phyloP scores from a whole-genome alignment of 2,797 vertebrate species.

The Aphelocoma californica region DNA sequence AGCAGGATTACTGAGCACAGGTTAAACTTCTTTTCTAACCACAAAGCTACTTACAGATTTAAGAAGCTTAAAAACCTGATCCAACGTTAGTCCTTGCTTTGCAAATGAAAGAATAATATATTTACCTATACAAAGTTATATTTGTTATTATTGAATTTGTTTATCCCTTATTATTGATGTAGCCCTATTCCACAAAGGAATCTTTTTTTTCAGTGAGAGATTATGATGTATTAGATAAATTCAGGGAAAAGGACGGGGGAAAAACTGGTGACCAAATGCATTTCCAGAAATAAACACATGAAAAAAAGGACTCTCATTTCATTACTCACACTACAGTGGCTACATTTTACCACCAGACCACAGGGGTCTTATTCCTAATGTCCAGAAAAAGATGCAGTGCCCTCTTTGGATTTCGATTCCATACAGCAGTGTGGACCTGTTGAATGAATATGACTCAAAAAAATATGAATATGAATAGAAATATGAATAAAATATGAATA shows the following conservation, averaged over 20 bases:
- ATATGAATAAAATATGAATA: neutral
- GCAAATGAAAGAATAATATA: conserved; percentile 64
- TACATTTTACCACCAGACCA: neutral
- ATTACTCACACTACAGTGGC: neutral
- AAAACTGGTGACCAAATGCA: neutral
- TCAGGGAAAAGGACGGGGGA: neutral
- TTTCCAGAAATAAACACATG: conserved; percentile 20
- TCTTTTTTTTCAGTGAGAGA: neutral
- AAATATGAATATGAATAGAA: neutral
- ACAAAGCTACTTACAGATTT: conserved; percentile 66
- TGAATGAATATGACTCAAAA: neutral
- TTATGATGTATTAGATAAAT: conserved; percentile 24
- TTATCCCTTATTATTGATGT: conserved; percentile 40
- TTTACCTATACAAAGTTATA: conserved; percentile 37
- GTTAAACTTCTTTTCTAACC: conserved; percentile 76
- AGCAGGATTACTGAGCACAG: conserved; percentile 74
- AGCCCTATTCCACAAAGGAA: neutral
- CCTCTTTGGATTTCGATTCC: neutral
- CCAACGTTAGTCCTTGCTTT: conserved; percentile 62
- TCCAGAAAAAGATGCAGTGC: neutral
- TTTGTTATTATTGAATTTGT: conserved; percentile 44
- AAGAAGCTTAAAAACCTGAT: conserved; percentile 59
- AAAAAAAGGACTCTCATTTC: neutral
- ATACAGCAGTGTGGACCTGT: neutral
- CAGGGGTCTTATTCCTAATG: neutral